Evolutionary conservation across 2,113 vertebrate genomes (phyloP), one percentile per base, ranked within the genome.

Genomic region (Bothrops jararaca): DNA sequence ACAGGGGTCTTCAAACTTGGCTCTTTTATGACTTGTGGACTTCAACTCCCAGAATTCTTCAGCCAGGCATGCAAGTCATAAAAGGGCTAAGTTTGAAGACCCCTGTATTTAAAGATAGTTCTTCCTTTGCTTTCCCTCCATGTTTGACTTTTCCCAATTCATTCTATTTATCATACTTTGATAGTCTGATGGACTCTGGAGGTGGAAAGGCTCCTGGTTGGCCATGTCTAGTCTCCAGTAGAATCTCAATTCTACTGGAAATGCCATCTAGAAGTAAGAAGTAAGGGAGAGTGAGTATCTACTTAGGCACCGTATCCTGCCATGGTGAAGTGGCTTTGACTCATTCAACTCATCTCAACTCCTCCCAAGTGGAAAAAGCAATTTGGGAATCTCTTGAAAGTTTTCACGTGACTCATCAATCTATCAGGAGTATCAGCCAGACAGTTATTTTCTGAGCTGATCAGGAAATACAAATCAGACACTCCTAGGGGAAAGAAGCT

Each of bases 311-410:
- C 0, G 2, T 39, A 7, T 86, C 34, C 53, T 54, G 4, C 50
- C 50, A 15, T 85, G 52, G 23, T 89, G 52, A 57, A 57, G 10
- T 39, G 42, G 54, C 52, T 10, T 26, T 92, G 92, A 92, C 15
- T 92, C 88, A 92, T 22, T 54, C 87, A 4, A 3, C 29, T 42
- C 20, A 4, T 22, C 20, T 80, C 60, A 22, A 64, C 87, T 52
- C 45, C 64, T 85, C 53, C 69, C 53, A 3, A 34, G 18, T 42
- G 54, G 26, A 93, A 42, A 0, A 60, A 88, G 93, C 50, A 54
- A 93, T 52, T 42, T 86, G 91, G 80, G 5, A 90, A 89, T 42
- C 93, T 13, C 52, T 88, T 34, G 91, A 90, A 86, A 89, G 60
- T 86, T 85, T 54, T 93, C 11, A 29, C 0, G 0, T 56, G 93